These are phyloP conservation scores for Rana temporaria DNA, from an alignment of 2,113 vertebrate species.

Conservation along the genomic window DNA sequence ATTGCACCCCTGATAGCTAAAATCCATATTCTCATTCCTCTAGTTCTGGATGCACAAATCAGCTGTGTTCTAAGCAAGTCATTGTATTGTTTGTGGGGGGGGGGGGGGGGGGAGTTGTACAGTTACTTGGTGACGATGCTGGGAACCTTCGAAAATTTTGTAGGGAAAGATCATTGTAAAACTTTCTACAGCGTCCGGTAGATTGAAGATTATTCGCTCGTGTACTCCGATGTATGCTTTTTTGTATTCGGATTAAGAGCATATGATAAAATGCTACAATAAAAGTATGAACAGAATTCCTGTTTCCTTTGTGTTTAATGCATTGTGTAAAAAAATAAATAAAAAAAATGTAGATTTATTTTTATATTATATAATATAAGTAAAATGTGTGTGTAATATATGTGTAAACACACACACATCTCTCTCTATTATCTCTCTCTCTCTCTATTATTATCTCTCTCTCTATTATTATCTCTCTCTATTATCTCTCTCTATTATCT, in stretches of 20 bases:
- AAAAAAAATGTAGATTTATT: no score
- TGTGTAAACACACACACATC: no score
- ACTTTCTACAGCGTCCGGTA: neutral
- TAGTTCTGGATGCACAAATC: neutral
- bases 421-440: no score
- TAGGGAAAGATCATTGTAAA: neutral
- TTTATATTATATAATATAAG: no score
- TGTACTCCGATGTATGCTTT: constrained; percentile 14
- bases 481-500: no score
- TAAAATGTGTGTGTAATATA: no score
- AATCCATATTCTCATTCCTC: neutral
- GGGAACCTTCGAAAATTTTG: neutral
- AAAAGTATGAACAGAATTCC: neutral
- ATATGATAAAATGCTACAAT: constrained; percentile 17
- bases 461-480: no score
- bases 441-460: no score
- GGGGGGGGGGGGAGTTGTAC: neutral
- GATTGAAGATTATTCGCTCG: neutral
- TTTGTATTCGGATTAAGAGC: constrained; percentile 18
- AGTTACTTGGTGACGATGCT: neutral
- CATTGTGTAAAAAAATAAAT: neutral
- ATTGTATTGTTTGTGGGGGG: no score
- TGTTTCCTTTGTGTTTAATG: neutral
- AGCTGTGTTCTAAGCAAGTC: neutral
- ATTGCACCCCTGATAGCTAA: neutral